phyloP scores from a whole-genome alignment of 2,113 vertebrate genomes.

The Pedetes capensis region DNA sequence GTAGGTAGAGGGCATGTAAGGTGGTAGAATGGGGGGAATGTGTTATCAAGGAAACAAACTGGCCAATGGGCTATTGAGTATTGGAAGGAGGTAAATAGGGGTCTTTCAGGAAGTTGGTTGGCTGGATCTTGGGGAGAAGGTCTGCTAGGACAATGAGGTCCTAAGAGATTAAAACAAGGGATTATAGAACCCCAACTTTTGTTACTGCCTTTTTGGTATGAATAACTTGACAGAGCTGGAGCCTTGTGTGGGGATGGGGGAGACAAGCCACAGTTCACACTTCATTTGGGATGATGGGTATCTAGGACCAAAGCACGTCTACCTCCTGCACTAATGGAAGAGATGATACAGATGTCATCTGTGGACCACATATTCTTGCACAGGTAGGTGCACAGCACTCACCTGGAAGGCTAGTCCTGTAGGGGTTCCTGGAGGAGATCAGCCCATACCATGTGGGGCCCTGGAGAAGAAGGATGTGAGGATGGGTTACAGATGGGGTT shows the following conservation, averaged over 20 bases:
- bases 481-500: neutral
- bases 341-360: neutral
- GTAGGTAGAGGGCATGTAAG: neutral
- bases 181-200: neutral
- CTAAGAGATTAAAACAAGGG: neutral
- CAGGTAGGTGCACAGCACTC: neutral
- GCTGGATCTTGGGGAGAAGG: neutral
- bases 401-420: neutral
- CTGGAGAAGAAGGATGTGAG: neutral
- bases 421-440: neutral
- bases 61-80: neutral
- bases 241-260: neutral
- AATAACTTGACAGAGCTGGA: neutral
- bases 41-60: neutral
- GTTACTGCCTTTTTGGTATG: neutral
- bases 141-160: neutral
- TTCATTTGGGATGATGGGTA: neutral
- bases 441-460: neutral
- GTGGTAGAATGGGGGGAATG: neutral
- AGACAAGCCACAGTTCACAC: neutral
- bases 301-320: neutral
- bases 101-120: neutral
- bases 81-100: neutral
- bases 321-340: neutral
- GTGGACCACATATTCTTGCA: neutral